phyloP scores from a whole-genome alignment of 2,113 vertebrate species.

The Notiomystis cincta region DNA sequence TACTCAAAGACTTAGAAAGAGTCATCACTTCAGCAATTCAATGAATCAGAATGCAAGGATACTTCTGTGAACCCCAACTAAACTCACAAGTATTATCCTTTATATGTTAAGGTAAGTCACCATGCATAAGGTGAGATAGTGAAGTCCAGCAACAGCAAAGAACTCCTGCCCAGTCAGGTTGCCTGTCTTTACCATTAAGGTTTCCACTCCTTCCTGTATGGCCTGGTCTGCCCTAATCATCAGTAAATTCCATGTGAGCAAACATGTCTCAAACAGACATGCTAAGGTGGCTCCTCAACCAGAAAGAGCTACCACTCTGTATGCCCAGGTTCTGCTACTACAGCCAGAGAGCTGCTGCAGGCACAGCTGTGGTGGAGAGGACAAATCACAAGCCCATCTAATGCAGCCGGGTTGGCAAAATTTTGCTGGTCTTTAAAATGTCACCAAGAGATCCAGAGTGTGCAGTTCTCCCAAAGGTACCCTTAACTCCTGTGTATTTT shows the following conservation, averaged over 20 bases:
- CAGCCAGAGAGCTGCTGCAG: not conserved
- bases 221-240: not conserved
- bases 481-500: not conserved
- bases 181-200: not conserved
- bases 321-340: not conserved
- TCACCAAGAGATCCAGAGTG: not conserved
- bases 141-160: not conserved
- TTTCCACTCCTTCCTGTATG: not conserved
- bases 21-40: not conserved
- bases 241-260: not conserved
- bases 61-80: not conserved
- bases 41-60: not conserved
- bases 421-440: not conserved
- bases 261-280: not conserved
- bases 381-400: not conserved
- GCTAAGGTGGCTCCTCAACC: not conserved
- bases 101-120: not conserved
- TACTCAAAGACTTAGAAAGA: not conserved
- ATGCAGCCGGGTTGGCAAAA: not conserved
- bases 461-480: not conserved
- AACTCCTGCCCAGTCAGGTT: not conserved
- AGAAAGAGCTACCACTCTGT: not conserved
- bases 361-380: not conserved
- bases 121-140: not conserved
- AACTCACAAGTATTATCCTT: not conserved